phyloP scores from a whole-genome alignment of 2,888 invertebrate species.

The Sisyra nigra region DNA sequence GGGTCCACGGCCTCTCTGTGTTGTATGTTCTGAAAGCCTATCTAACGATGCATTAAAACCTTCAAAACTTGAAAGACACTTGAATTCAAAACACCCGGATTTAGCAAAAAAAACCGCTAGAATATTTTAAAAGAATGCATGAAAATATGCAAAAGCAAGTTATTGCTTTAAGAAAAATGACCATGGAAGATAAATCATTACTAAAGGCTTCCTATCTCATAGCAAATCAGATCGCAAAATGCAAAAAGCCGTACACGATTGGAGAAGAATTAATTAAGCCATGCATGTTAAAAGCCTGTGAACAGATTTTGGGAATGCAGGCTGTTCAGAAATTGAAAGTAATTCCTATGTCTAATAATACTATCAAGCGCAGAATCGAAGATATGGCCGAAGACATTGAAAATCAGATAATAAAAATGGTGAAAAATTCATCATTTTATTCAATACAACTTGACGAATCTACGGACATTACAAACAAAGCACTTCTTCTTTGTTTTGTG shows the following conservation, averaged over 20 bases:
- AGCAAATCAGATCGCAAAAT: slow-evolving; percentile 7
- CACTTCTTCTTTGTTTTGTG: slow-evolving; percentile 10
- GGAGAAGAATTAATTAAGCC: slow-evolving; percentile 9
- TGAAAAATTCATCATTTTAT: slow-evolving; percentile 10
- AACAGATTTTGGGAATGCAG: slow-evolving; percentile 8
- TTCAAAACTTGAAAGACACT: slow-evolving; percentile 11
- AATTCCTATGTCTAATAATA: slow-evolving; percentile 10
- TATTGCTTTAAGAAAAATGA: slow-evolving; percentile 9
- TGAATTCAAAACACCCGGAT: slow-evolving; percentile 9
- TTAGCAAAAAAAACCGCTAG: slow-evolving; percentile 10
- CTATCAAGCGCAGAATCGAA: slow-evolving; percentile 9
- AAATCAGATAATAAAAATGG: slow-evolving; percentile 4
- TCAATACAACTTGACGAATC: slow-evolving; percentile 11
- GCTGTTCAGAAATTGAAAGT: slow-evolving; percentile 6
- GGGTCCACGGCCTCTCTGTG: slow-evolving; percentile 9
- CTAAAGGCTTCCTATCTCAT: slow-evolving; percentile 9
- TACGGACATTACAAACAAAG: slow-evolving; percentile 5
- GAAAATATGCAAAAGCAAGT: slow-evolving; percentile 10
- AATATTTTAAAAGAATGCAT: slow-evolving; percentile 11
- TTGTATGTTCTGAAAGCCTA: slow-evolving; percentile 10
- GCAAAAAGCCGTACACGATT: slow-evolving; percentile 9
- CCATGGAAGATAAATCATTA: slow-evolving; percentile 10
- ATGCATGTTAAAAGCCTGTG: slow-evolving; percentile 8
- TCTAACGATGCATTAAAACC: slow-evolving; percentile 10
- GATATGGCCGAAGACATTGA: slow-evolving; percentile 10